Conservation (phyloP, 2,888 invertebrate species). For the Lasioglossum figueresi region DNA sequence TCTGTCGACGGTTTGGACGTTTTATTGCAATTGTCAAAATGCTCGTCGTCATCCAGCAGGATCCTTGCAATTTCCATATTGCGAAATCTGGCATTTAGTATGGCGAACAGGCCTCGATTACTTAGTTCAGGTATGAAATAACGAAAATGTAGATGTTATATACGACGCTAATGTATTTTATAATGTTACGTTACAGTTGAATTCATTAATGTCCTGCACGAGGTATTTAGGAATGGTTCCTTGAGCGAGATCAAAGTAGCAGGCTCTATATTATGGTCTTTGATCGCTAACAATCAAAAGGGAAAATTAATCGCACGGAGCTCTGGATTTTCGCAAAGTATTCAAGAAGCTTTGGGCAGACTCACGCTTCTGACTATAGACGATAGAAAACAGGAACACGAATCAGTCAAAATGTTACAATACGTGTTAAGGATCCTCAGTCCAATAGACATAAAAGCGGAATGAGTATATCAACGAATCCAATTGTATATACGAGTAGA, state of each 20-base stretch:
- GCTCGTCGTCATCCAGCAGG: constrained; percentile 74
- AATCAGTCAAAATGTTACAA: constrained; percentile 78
- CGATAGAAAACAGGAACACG: constrained; percentile 74
- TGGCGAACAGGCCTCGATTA: constrained; percentile 85
- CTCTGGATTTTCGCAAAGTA: constrained; percentile 84
- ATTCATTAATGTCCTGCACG: constrained; percentile 84
- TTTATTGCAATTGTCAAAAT: constrained; percentile 79
- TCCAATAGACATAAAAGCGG: constrained; percentile 67
- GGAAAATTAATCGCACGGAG: constrained; percentile 86
- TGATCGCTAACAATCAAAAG: constrained; percentile 89
- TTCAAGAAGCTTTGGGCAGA: constrained; percentile 84
- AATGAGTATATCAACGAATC: constrained; percentile 33
- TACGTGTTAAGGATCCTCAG: constrained; percentile 77
- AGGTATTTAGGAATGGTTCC: constrained; percentile 83
- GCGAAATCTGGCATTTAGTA: constrained; percentile 86
- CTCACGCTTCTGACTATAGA: constrained; percentile 78
- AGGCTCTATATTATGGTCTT: constrained; percentile 87
- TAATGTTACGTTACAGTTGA: constrained; percentile 82
- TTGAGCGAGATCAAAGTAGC: constrained; percentile 84
- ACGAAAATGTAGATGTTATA: too few species aligned
- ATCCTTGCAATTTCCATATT: constrained; percentile 84
- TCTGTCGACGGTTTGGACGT: constrained; percentile 81
- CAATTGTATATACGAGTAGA: constrained; percentile 51
- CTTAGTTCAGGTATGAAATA: constrained; percentile 84
- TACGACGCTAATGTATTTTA: too few species aligned